A percentile compares a stretch with the other conserved stretches of the same genome.
Evolutionary conservation across 2,888 invertebrate species (phyloP).

Genomic region (Troglohyphantes excavatus): DNA sequence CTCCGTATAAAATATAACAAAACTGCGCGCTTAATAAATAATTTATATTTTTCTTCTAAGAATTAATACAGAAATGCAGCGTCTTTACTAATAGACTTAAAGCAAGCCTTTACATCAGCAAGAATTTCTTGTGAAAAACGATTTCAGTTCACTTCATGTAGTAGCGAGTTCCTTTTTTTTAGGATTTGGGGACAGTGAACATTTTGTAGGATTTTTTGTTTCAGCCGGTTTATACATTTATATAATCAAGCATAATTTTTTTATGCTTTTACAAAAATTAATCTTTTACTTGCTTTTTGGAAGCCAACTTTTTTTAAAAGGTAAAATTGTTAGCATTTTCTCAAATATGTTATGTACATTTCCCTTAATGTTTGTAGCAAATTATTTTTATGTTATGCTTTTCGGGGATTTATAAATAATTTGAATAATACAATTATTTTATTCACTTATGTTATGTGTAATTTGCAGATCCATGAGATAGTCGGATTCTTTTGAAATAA

Average conservation of each 20-base stretch:
- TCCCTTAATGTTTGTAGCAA: too few species aligned
- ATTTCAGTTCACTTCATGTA: neutral
- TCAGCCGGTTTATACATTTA: neutral
- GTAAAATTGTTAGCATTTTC: too few species aligned
- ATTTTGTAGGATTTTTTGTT: neutral
- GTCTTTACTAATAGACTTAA: neutral
- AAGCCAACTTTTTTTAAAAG: too few species aligned
- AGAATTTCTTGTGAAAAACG: neutral
- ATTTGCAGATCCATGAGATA: too few species aligned
- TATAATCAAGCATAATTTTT: neutral
- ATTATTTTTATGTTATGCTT: too few species aligned
- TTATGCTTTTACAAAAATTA: too few species aligned
- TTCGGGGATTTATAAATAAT: too few species aligned
- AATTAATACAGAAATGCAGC: slow-evolving; percentile 24
- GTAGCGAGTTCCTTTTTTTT: neutral
- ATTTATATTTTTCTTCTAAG: slow-evolving; percentile 33
- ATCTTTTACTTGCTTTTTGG: too few species aligned
- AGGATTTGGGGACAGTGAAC: neutral
- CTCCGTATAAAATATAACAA: neutral
- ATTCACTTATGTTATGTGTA: too few species aligned
- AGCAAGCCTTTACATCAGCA: neutral
- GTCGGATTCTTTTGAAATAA: too few species aligned
- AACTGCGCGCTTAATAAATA: slow-evolving; percentile 28
- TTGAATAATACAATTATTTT: too few species aligned
- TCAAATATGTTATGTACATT: too few species aligned